phyloP scores from a whole-genome alignment of 2,888 invertebrate genomes.

The Lasioglossum lativentre region DNA sequence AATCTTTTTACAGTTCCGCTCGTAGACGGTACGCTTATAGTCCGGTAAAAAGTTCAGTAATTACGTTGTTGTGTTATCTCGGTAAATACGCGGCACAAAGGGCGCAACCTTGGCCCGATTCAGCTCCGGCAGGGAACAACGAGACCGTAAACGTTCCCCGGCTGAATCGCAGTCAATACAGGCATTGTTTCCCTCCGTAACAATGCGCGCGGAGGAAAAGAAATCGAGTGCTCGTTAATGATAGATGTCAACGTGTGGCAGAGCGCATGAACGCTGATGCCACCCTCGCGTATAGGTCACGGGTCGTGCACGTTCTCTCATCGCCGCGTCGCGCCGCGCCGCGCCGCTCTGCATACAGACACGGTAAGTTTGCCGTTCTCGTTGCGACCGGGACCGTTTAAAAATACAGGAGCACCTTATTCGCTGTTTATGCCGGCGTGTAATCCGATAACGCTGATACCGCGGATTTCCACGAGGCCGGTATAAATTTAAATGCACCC shows the following conservation, averaged over 20 bases:
- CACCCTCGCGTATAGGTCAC: conserved; percentile 58
- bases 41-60: neutral
- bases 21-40: neutral
- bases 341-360: neutral
- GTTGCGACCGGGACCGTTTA: conserved; percentile 6
- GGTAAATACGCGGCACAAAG: conserved; percentile 1
- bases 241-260: conserved; percentile 32
- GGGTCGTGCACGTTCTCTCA: conserved; percentile 41
- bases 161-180: conserved; percentile 36
- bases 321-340: neutral
- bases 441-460: conserved; percentile 42
- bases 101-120: conserved; percentile 48
- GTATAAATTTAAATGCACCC: conserved; percentile 48
- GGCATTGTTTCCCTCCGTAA: conserved; percentile 34
- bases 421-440: conserved; percentile 30
- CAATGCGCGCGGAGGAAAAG: conserved; percentile 36
- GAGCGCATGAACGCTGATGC: conserved; percentile 42
- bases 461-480: conserved; percentile 23
- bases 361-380: conserved; percentile 32
- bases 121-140: neutral
- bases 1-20: neutral
- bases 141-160: conserved; percentile 24
- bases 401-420: conserved; percentile 37
- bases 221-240: conserved; percentile 52
- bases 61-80: neutral